A percentile compares a stretch with the other conserved stretches of the same genome.
These are phyloP conservation scores for Craniophora ligustri DNA, from an alignment of 2,888 invertebrate species.

Conservation along the genomic window DNA sequence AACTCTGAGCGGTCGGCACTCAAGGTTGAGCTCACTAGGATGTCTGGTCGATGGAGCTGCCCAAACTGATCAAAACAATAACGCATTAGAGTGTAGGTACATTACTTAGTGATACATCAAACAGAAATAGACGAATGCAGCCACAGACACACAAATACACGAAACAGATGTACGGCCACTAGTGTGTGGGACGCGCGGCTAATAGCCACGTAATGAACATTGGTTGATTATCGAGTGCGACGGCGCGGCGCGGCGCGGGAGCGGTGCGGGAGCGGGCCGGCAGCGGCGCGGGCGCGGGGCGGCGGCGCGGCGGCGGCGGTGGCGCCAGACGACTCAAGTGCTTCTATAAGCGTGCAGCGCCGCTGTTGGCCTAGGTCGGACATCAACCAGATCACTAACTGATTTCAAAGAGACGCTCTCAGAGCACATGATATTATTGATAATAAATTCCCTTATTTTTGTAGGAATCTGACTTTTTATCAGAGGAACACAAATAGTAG, in stretches of 20 bases:
- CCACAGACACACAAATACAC: constrained; percentile 49
- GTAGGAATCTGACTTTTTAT: too few species aligned
- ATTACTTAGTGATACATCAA: constrained; percentile 48
- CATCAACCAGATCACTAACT: constrained; percentile 47
- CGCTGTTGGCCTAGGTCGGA: constrained; percentile 67
- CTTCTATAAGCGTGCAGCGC: constrained; percentile 64
- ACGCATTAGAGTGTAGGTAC: constrained; percentile 48
- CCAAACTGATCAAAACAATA: constrained; percentile 47
- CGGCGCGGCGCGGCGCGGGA: constrained; percentile 27
- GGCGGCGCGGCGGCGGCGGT: constrained; percentile 22
- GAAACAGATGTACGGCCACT: constrained; percentile 41
- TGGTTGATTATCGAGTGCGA: constrained; percentile 79
- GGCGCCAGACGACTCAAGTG: constrained; percentile 68
- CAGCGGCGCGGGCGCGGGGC: constrained; percentile 26
- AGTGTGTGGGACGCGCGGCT: constrained; percentile 16
- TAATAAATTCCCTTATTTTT: too few species aligned
- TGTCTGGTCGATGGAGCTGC: constrained; percentile 18
- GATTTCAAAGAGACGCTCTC: constrained; percentile 23
- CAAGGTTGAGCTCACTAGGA: constrained; percentile 22
- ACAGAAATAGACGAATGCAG: constrained; percentile 51
- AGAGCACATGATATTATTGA: constrained; percentile 1
- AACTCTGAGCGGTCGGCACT: constrained; percentile 5
- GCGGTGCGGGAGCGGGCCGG: constrained; percentile 41
- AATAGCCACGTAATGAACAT: constrained; percentile 63
- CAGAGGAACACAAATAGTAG: too few species aligned